Evolutionary conservation across 2,888 invertebrate genomes (phyloP).

Genomic region (Chalcosyrphus nemorum): DNA sequence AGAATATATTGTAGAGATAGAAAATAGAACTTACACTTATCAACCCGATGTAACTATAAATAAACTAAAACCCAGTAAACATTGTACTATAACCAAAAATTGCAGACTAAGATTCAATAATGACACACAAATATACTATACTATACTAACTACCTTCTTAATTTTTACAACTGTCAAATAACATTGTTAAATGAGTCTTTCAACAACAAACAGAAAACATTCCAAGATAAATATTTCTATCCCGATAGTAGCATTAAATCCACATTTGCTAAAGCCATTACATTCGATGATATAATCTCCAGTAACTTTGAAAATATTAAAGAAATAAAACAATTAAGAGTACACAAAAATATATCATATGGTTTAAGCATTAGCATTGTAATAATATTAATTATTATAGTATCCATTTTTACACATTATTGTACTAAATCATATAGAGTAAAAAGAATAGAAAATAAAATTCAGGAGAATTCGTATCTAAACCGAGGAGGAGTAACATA

Average conservation of each 20-base stretch:
- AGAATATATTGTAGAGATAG: background rate
- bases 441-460: background rate
- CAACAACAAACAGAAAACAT: too few species aligned
- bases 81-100: slow-evolving; percentile 8
- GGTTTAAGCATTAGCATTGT: slow-evolving; percentile 1
- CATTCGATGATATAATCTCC: slow-evolving; percentile 1
- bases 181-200: background rate
- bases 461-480: slow-evolving; percentile 1
- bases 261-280: background rate
- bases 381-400: slow-evolving; percentile 10
- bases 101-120: slow-evolving; percentile 22
- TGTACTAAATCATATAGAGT: background rate
- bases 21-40: slow-evolving; percentile 16
- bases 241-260: background rate
- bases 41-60: slow-evolving; percentile 9
- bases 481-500: slow-evolving; percentile 1
- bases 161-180: background rate
- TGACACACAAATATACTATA: slow-evolving; percentile 17
- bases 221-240: too few species aligned
- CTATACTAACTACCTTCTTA: background rate
- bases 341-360: slow-evolving; percentile 8
- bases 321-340: background rate
- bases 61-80: slow-evolving; percentile 24
- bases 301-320: background rate
- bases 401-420: background rate